Conservation (phyloP, 2,797 vertebrate genomes). For the Phrynocephalus vlangalii region DNA sequence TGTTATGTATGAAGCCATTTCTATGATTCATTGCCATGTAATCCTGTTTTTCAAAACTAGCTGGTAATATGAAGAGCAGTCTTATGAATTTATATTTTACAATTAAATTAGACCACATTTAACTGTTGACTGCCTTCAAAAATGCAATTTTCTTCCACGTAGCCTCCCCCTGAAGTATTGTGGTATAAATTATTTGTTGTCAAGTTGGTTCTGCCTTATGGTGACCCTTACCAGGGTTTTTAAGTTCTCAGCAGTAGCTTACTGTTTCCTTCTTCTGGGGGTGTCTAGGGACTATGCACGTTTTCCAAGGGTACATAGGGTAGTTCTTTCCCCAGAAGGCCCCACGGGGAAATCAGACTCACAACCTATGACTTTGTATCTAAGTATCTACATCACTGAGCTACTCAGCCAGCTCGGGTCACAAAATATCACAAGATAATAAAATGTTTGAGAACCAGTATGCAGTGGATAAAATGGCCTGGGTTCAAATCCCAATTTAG, state of each 20-base stretch:
- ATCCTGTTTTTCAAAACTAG: conserved; percentile 25
- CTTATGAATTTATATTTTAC: conserved; percentile 41
- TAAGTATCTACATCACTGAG: too few relatives aligned
- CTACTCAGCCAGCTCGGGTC: background rate
- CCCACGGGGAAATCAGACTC: too few relatives aligned
- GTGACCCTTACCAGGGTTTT: too few relatives aligned
- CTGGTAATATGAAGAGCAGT: conserved; percentile 2
- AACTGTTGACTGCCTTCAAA: conserved; percentile 24
- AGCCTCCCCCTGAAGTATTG: conserved; percentile 26
- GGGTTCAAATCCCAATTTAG: too few relatives aligned
- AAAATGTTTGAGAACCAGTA: background rate
- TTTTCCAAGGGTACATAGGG: too few relatives aligned
- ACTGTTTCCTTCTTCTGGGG: too few relatives aligned
- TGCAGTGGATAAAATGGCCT: too few relatives aligned
- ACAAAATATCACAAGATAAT: conserved; percentile 31
- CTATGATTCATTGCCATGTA: conserved; percentile 16
- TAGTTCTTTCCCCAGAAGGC: too few relatives aligned
- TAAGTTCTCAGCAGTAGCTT: too few relatives aligned
- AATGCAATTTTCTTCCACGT: conserved; percentile 19
- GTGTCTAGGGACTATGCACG: too few relatives aligned
- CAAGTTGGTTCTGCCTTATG: too few relatives aligned
- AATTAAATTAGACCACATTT: conserved; percentile 18
- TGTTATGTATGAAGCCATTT: conserved; percentile 34
- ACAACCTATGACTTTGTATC: too few relatives aligned
- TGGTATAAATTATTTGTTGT: background rate